Evolutionary conservation across 1,140 invertebrate species (phyloP), one percentile per base, ranked within the genome.

Genomic region (Caerostris extrusa): DNA sequence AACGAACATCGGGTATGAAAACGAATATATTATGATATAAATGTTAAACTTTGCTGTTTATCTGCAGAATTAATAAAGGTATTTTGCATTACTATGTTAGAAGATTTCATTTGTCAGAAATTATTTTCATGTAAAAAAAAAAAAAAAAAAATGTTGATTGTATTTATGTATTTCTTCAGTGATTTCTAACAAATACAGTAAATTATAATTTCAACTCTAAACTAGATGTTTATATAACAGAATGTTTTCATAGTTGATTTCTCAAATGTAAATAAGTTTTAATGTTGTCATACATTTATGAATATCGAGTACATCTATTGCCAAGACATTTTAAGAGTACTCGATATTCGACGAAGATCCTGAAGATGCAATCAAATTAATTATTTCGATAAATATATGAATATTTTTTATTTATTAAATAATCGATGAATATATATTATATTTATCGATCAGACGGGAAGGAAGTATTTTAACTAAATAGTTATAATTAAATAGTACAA

Each of bases 1-100:
- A 83, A 83, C 14, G 10, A 58, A 58, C 34, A 77, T 77, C 71
- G 53, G 71, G 71, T 77, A 77, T 77, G 12, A 77, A 77, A 77
- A 4, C 12, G 8, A 77, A 50, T 77, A 77, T 77, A 77, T 77
- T 8, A 77, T 77, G 3, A 1, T 17, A 77, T 34, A 34, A 34
- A 34, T 77, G 71, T 77, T 77, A 77, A 12, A 10, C 7, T 3
- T 12, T 53, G 10, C 19, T 77, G 71, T 12, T 77, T 50, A 77
- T 3, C 19, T 4, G 7, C 10, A 77, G 34, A 77, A 77, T 77
- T 77, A 12, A 77, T 14, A 53, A 77, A 12, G 71, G 3, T 14
- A 14, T 50, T 77, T 12, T 77, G 53, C 34, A 12, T 34, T 67
- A 12, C 14, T 5, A 67, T 67, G 17, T 67, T 67, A 5, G 17